Conservation (phyloP, 2,113 vertebrate species). For the Corydoras sp. region DNA sequence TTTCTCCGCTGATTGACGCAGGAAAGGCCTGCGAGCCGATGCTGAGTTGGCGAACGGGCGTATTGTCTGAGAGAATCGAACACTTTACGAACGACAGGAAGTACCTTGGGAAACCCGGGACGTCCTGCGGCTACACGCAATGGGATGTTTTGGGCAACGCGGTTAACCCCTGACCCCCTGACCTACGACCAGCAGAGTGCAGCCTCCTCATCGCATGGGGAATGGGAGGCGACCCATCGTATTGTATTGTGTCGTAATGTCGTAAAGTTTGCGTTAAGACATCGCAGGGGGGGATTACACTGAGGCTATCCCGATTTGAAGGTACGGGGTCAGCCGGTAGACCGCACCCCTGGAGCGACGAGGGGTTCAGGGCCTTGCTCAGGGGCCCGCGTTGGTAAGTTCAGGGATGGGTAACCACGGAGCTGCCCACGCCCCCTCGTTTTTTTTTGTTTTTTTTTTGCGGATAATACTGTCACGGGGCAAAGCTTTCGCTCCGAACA, state of each 20-base stretch:
- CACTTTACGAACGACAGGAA: constrained; percentile 56
- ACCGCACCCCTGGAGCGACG: no score
- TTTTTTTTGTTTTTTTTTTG: constrained; percentile 36
- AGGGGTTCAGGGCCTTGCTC: no score
- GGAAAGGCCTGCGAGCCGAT: constrained; percentile 44
- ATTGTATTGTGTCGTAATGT: constrained; percentile 39
- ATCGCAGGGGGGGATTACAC: constrained; percentile 56
- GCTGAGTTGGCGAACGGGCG: constrained; percentile 18
- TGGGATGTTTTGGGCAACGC: constrained; percentile 43
- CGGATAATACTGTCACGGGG: constrained; percentile 70
- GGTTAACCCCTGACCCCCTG: constrained; percentile 46
- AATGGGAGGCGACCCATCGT: constrained; percentile 37
- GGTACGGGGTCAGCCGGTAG: no score
- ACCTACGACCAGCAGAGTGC: constrained; percentile 34
- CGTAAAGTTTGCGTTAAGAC: constrained; percentile 46
- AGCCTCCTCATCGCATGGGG: constrained; percentile 4
- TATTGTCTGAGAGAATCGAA: constrained; percentile 26
- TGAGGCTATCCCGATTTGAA: no score
- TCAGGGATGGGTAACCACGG: no score
- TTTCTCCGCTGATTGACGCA: constrained; percentile 55
- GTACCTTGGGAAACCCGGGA: constrained; percentile 55
- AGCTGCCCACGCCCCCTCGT: no score
- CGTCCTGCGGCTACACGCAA: constrained; percentile 61
- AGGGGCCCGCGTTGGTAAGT: no score
- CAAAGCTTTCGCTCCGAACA: constrained; percentile 60